Conservation (phyloP, 2,797 vertebrate species). For the Centropyge bicolor region DNA sequence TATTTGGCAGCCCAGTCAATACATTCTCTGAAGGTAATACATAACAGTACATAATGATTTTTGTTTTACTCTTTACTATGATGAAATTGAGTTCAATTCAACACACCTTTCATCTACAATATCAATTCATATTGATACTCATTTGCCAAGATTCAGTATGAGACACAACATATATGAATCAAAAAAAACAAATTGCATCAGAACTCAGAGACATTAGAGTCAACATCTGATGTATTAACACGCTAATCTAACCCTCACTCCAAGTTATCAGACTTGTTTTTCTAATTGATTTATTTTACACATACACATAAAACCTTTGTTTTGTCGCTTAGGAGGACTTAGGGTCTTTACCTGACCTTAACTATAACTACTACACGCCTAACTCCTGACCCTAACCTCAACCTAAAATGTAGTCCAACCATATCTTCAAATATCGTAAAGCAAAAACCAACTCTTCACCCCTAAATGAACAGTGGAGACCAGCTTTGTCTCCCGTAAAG, state of each 20-base stretch:
- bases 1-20: background rate
- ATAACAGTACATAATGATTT: background rate
- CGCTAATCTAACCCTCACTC: too few species aligned
- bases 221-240: background rate
- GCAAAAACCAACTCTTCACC: background rate
- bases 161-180: background rate
- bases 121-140: background rate
- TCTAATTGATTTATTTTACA: too few species aligned
- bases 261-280: background rate
- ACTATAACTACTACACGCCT: too few species aligned
- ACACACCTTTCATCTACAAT: background rate
- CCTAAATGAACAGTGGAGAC: background rate
- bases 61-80: background rate
- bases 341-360: background rate
- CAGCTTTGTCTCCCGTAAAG: background rate
- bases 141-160: background rate
- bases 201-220: background rate
- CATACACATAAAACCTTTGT: background rate
- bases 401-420: too few species aligned
- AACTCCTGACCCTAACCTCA: too few species aligned
- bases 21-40: background rate
- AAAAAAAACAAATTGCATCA: background rate
- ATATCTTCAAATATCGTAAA: background rate
- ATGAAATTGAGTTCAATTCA: background rate
- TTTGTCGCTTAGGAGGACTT: background rate